Evolutionary conservation across 2,113 vertebrate species (phyloP).

Genomic region (Dipodomys stephensi): DNA sequence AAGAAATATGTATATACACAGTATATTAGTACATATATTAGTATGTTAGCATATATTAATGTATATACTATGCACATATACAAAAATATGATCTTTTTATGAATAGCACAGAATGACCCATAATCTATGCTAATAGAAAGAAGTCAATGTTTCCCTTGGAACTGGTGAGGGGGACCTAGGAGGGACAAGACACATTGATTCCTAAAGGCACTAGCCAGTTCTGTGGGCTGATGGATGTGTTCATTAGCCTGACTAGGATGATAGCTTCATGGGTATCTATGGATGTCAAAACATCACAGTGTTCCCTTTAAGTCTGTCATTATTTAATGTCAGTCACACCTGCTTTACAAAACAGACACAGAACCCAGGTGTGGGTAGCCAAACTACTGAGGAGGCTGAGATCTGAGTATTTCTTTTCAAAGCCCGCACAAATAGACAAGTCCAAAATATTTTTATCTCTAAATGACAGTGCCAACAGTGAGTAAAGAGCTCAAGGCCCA

Average conservation of each 20-base stretch:
- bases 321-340: neutral
- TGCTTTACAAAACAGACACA: neutral
- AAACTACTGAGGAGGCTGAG: no score
- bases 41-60: no score
- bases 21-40: no score
- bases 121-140: neutral
- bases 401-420: no score
- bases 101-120: neutral
- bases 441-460: no score
- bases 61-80: no score
- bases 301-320: neutral
- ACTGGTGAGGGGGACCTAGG: neutral
- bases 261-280: conserved; percentile 1
- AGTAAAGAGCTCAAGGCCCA: no score
- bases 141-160: neutral
- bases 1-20: neutral
- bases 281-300: conserved; percentile 1
- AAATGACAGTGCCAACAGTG: no score
- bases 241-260: neutral
- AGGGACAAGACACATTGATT: neutral
- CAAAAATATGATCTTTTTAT: neutral
- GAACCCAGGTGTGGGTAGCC: no score
- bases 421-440: no score
- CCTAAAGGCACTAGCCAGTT: neutral
- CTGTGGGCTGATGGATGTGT: neutral